These are phyloP conservation scores for Phrynocephalus vlangalii DNA, from an alignment of 2,797 vertebrate genomes.

Conservation along the genomic window DNA sequence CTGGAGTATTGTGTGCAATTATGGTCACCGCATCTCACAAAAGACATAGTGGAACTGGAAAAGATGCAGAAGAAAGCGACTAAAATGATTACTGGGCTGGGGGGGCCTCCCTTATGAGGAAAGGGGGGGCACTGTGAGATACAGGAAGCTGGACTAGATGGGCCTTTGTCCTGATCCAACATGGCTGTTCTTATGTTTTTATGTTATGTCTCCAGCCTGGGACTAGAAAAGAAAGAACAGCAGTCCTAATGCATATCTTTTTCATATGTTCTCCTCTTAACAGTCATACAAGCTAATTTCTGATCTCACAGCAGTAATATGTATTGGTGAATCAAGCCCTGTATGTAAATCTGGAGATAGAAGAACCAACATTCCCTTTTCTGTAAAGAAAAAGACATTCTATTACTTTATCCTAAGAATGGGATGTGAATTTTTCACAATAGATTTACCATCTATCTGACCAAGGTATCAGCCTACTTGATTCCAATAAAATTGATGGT, in stretches of 20 bases:
- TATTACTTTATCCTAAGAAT: conserved; percentile 20
- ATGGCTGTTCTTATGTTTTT: too few relatives aligned
- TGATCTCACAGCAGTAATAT: conserved; percentile 21
- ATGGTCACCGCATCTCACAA: too few relatives aligned
- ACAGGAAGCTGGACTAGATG: too few relatives aligned
- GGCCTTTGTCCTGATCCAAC: too few relatives aligned
- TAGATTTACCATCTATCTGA: conserved; percentile 45
- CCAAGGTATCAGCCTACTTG: neutral
- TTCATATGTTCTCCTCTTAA: neutral
- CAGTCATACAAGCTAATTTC: conserved; percentile 39
- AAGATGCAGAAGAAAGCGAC: too few relatives aligned
- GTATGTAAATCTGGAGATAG: conserved; percentile 18
- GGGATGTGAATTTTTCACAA: conserved; percentile 19
- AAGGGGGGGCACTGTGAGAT: too few relatives aligned
- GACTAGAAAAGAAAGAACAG: neutral
- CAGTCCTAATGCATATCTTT: conserved; percentile 16
- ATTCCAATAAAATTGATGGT: conserved; percentile 27
- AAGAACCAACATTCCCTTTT: conserved; percentile 20
- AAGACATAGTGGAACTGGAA: too few relatives aligned
- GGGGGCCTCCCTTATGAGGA: too few relatives aligned
- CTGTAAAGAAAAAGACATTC: neutral
- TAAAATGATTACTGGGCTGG: too few relatives aligned
- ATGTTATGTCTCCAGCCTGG: too few relatives aligned
- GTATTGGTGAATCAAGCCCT: conserved; percentile 5
- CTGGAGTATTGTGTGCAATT: too few relatives aligned